phyloP scores from a whole-genome alignment of 1,140 invertebrate genomes.

The Hylaeus anthracinus region DNA sequence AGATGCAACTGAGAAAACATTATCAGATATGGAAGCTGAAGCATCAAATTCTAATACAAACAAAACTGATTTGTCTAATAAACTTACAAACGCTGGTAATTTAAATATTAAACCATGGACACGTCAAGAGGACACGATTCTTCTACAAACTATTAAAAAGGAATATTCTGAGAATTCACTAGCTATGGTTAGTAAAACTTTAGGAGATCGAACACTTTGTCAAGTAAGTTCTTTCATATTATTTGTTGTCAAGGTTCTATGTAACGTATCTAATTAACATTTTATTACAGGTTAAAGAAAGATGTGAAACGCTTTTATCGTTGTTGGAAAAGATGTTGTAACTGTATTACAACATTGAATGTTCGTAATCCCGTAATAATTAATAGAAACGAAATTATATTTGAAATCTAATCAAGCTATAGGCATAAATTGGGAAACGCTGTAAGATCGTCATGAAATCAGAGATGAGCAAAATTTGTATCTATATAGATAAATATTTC shows the following conservation, averaged over 20 bases:
- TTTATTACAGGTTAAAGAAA: conserved; percentile 69
- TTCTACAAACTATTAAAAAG: conserved; percentile 76
- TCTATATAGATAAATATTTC: no score
- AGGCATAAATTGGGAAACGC: no score
- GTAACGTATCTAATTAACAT: background rate
- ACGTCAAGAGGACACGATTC: conserved; percentile 76
- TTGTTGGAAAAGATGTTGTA: conserved; percentile 74
- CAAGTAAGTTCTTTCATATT: conserved; percentile 64
- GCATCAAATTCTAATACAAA: background rate
- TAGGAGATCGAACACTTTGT: conserved; percentile 70
- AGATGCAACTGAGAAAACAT: conserved; percentile 42
- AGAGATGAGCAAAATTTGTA: no score
- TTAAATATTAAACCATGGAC: conserved; percentile 70
- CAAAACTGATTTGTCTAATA: background rate
- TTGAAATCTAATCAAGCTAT: no score
- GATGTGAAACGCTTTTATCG: conserved; percentile 72
- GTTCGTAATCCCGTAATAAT: no score
- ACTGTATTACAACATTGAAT: conserved; percentile 5
- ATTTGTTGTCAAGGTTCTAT: conserved; percentile 8
- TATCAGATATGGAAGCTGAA: conserved; percentile 8
- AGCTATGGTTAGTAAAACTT: conserved; percentile 66
- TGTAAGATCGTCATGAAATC: no score
- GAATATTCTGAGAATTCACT: conserved; percentile 77
- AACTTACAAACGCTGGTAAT: conserved; percentile 45
- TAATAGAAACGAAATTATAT: no score